Evolutionary conservation across 2,797 vertebrate genomes (phyloP).

Genomic region (Clarias platycephalus): DNA sequence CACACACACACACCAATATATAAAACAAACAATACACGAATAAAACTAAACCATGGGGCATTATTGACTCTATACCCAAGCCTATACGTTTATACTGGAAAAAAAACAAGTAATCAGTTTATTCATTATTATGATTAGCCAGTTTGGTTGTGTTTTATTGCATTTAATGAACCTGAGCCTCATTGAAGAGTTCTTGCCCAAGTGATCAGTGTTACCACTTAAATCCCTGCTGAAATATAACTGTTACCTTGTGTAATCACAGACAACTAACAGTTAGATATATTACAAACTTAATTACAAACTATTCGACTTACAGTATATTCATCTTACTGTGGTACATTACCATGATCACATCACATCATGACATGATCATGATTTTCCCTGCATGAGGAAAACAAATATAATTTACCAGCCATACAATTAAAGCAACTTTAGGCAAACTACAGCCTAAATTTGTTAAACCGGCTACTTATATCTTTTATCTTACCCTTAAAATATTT

Average conservation of each 20-base stretch:
- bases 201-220: background rate
- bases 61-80: background rate
- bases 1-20: too few relatives aligned
- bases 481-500: too few relatives aligned
- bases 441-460: background rate
- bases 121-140: background rate
- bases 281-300: background rate
- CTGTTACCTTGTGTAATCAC: background rate
- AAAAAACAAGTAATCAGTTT: background rate
- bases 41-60: background rate
- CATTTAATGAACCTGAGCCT: background rate
- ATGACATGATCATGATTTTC: background rate
- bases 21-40: too few relatives aligned
- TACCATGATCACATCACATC: background rate
- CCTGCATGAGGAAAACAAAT: background rate
- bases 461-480: background rate
- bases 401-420: background rate
- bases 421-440: conserved; percentile 1
- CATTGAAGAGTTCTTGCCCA: background rate
- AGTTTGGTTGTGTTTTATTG: background rate
- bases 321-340: background rate
- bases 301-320: background rate
- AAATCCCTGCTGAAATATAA: background rate
- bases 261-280: background rate
- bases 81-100: background rate